Conservation (phyloP, 1,140 invertebrate species). For the Carposina sasakii region DNA sequence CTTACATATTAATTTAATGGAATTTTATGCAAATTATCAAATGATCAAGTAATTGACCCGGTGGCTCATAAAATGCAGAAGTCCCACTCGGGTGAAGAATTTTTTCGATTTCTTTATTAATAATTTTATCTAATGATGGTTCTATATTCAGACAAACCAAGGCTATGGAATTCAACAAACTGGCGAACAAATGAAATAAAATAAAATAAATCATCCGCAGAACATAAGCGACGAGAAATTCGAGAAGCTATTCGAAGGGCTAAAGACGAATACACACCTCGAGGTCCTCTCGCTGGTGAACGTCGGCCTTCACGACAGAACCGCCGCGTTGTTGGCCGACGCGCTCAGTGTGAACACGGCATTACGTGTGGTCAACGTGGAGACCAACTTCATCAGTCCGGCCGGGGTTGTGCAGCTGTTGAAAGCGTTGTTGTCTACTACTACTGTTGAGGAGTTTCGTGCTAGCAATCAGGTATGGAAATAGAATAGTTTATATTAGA, state of each 20-base stretch:
- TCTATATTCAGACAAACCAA: too few relatives aligned
- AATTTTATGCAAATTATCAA: too few relatives aligned
- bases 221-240: slow-evolving; percentile 98
- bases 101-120: too few relatives aligned
- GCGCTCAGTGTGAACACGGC: slow-evolving; percentile 90
- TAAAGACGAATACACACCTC: slow-evolving; percentile 92
- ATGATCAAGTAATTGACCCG: too few relatives aligned
- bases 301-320: slow-evolving; percentile 92
- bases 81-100: too few relatives aligned
- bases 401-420: slow-evolving; percentile 88
- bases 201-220: too few relatives aligned
- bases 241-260: slow-evolving; percentile 88
- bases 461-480: slow-evolving; percentile 91
- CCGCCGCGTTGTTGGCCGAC: slow-evolving; percentile 87
- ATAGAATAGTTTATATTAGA: too few relatives aligned
- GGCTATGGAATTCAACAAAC: too few relatives aligned
- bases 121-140: too few relatives aligned
- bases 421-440: slow-evolving; percentile 87
- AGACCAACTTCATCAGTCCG: slow-evolving; percentile 96
- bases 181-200: too few relatives aligned
- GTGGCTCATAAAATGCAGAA: too few relatives aligned
- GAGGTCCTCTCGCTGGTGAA: slow-evolving; percentile 95
- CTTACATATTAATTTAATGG: too few relatives aligned
- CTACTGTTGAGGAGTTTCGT: slow-evolving; percentile 92
- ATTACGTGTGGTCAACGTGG: slow-evolving; percentile 92